Percentiles rank a stretch among this genome's conserved stretches.
Evolutionary conservation across 1,140 invertebrate genomes (phyloP).

Genomic region (Nephila pilipes): DNA sequence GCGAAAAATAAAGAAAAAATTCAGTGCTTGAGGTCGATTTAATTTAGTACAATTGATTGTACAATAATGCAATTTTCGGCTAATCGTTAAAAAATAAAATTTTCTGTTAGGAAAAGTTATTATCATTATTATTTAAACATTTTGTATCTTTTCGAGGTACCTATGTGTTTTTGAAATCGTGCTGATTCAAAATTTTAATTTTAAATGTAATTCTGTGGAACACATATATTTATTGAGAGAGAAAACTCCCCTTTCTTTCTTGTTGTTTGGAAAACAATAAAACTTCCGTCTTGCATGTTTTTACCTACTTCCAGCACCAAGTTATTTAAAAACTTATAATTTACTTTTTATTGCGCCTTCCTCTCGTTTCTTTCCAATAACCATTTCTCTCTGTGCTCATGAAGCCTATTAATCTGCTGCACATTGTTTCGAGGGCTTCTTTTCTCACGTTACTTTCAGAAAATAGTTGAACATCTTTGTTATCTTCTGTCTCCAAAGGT

Average conservation of each 20-base stretch:
- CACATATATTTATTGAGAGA: too few species aligned
- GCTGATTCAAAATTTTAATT: too few species aligned
- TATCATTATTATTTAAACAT: too few species aligned
- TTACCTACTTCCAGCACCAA: background rate
- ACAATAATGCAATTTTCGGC: too few species aligned
- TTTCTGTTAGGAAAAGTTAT: too few species aligned
- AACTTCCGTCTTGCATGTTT: background rate
- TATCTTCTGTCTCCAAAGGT: background rate
- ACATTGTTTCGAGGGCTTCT: background rate
- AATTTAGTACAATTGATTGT: too few species aligned
- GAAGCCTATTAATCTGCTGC: background rate
- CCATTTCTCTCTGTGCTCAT: background rate
- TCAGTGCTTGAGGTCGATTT: too few species aligned
- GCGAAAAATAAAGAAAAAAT: too few species aligned
- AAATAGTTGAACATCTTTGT: background rate
- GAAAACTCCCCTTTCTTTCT: background rate
- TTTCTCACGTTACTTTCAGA: slow-evolving; percentile 2
- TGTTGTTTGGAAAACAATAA: background rate
- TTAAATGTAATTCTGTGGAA: too few species aligned
- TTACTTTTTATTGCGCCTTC: background rate
- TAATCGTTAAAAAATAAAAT: too few species aligned
- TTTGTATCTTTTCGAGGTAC: too few species aligned
- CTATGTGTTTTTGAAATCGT: too few species aligned
- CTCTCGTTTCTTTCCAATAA: background rate
- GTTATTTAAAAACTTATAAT: background rate